These are phyloP conservation scores for Plusia festucae DNA, from an alignment of 2,888 invertebrate species.

Conservation along the genomic window DNA sequence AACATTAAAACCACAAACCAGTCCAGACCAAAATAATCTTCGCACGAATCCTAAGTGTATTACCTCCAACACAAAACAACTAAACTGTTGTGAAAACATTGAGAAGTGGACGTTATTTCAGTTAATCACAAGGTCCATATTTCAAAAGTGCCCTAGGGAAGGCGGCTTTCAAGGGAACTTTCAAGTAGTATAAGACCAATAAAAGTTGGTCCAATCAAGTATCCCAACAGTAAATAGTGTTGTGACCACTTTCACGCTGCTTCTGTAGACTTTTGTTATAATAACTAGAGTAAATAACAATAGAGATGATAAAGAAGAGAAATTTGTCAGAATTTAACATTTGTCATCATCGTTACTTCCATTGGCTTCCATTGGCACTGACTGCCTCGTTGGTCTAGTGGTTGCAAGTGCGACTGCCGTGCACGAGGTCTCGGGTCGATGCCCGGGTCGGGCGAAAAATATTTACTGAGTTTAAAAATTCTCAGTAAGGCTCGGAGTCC, in stretches of 20 bases:
- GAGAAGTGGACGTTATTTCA: constrained; percentile 32
- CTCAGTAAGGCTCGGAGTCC: too few species aligned
- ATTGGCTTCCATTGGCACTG: too few species aligned
- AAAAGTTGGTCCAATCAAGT: constrained; percentile 53
- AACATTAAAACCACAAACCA: constrained; percentile 2
- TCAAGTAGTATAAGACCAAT: constrained; percentile 41
- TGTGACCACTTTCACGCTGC: constrained; percentile 10
- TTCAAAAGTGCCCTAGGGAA: constrained; percentile 19
- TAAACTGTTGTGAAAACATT: constrained; percentile 7
- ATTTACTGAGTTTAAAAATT: too few species aligned
- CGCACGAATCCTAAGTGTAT: constrained; percentile 36
- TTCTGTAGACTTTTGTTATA: neutral
- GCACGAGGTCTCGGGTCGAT: too few species aligned
- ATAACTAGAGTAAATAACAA: neutral
- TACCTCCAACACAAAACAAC: constrained; percentile 22
- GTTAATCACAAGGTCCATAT: constrained; percentile 29
- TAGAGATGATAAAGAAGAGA: too few species aligned
- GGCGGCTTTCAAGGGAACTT: constrained; percentile 44
- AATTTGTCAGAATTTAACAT: too few species aligned
- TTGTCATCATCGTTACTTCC: too few species aligned
- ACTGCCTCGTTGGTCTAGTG: too few species aligned
- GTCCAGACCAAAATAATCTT: constrained; percentile 34
- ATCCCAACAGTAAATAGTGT: constrained; percentile 22
- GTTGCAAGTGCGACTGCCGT: too few species aligned
- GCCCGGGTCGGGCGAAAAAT: too few species aligned